phyloP scores from a whole-genome alignment of 2,888 invertebrate genomes.

The Crossocerus cetratus region DNA sequence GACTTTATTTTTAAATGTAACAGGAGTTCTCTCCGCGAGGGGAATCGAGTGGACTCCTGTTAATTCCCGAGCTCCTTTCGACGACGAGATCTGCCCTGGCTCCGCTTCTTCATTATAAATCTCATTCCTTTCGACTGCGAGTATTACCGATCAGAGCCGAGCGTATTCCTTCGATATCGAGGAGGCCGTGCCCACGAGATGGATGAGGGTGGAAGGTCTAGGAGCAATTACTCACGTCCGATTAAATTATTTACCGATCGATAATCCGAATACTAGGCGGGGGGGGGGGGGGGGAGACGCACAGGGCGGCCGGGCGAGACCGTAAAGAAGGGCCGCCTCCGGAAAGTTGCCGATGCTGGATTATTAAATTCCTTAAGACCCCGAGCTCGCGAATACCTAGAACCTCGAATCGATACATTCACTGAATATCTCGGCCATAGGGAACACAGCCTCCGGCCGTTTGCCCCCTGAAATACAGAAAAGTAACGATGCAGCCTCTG shows the following conservation, averaged over 20 bases:
- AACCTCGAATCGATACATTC: constrained; percentile 75
- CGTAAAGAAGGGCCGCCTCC: constrained; percentile 62
- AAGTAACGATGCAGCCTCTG: constrained; percentile 20
- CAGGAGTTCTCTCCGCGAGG: too few relatives aligned
- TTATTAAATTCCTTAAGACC: constrained; percentile 76
- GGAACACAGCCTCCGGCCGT: constrained; percentile 49
- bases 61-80: too few relatives aligned
- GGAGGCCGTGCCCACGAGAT: neutral
- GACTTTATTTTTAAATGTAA: too few relatives aligned
- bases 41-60: too few relatives aligned
- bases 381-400: constrained; percentile 72
- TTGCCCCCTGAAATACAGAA: constrained; percentile 29
- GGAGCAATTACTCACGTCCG: constrained; percentile 62
- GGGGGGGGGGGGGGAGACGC: constrained; percentile 1
- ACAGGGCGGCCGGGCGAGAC: constrained; percentile 39
- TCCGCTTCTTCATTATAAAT: constrained; percentile 9
- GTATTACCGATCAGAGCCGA: constrained; percentile 12
- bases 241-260: constrained; percentile 71
- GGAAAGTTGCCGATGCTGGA: constrained; percentile 74
- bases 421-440: constrained; percentile 74
- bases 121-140: constrained; percentile 7
- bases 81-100: too few relatives aligned
- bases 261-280: constrained; percentile 55
- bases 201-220: constrained; percentile 28
- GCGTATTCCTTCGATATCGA: constrained; percentile 9